Evolutionary conservation across 2,888 invertebrate genomes (phyloP).

Genomic region (Syritta pipiens): DNA sequence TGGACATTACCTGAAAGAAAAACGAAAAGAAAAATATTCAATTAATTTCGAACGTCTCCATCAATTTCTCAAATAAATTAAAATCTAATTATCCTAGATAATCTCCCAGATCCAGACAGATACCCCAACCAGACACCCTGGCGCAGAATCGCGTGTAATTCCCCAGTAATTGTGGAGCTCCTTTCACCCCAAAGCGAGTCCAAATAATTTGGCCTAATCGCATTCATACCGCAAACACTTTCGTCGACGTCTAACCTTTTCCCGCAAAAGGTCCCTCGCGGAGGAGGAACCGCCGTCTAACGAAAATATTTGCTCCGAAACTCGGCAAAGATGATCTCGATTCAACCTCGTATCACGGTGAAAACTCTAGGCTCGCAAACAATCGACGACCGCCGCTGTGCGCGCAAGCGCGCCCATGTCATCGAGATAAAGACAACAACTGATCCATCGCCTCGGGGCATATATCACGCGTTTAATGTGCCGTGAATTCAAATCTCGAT

Average conservation of each 20-base stretch:
- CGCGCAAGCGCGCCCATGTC: slow-evolving; percentile 10
- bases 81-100: slow-evolving; percentile 14
- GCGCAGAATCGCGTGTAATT: neutral
- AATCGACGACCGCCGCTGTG: neutral
- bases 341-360: slow-evolving; percentile 37
- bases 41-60: neutral
- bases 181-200: slow-evolving; percentile 20
- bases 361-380: slow-evolving; percentile 36
- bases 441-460: slow-evolving; percentile 30
- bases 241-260: slow-evolving; percentile 38
- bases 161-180: slow-evolving; percentile 1
- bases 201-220: slow-evolving; percentile 20
- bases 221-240: slow-evolving; percentile 23
- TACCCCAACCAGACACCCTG: neutral
- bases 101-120: too few species aligned
- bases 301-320: slow-evolving; percentile 39
- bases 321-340: slow-evolving; percentile 47
- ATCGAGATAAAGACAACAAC: slow-evolving; percentile 7
- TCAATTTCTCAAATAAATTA: slow-evolving; percentile 12
- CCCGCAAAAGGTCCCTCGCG: too few species aligned
- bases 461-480: slow-evolving; percentile 60
- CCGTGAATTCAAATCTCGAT: slow-evolving; percentile 30
- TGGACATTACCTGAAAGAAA: slow-evolving; percentile 44
- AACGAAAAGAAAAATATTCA: neutral
- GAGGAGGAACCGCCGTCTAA: too few species aligned